Evolutionary conservation across 2,888 invertebrate species (phyloP), one percentile per base, ranked within the genome.

Genomic region (Epinotia ramella): DNA sequence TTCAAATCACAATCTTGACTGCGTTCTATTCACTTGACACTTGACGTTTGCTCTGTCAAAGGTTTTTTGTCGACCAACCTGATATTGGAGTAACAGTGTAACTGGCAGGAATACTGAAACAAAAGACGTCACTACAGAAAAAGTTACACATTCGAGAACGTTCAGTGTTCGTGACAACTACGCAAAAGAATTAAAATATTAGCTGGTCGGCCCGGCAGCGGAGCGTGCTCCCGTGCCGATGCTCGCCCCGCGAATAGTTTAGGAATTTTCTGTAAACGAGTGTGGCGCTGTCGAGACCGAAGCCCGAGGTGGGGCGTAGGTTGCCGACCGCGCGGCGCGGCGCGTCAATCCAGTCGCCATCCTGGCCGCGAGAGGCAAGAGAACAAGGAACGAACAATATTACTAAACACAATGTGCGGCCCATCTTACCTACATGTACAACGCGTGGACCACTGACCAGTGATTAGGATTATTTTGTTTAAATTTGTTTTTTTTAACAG

Each of bases 321-420:
- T 83, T 83, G 83, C 81, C 83, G 86, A 83, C 82, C 84, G 62
- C 16, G 78, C 78, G 78, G 79, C 74, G 79, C 80, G 77, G 78
- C 77, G 77, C 74, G 78, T 78, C 72, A 73, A 77, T 78, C 79
- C 83, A 81, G 82, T 88, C 87, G 85, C 83, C 83, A 81, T 82
- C 82, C 86, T 87, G 84, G 87, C 87, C 85, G 86, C 85, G 86
- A 85, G 82, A 84, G 83, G 84, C 78, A 82, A 84, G 83, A 86
- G 40, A 79, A 80, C 83, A 84, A 84, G 83, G 83, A 81, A 79
- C 77, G 53, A n/a, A 28, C 12, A n/a, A 76, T 53, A 66, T 76
- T 68, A 53, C 62, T 66, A 65, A 79, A 79, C 82, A 86, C 83
- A 85, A 88, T 89, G 87, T 79, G 80, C 81, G 83, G 83, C 79